Conservation (phyloP, 2,888 invertebrate genomes). For the Pyralis farinalis region DNA sequence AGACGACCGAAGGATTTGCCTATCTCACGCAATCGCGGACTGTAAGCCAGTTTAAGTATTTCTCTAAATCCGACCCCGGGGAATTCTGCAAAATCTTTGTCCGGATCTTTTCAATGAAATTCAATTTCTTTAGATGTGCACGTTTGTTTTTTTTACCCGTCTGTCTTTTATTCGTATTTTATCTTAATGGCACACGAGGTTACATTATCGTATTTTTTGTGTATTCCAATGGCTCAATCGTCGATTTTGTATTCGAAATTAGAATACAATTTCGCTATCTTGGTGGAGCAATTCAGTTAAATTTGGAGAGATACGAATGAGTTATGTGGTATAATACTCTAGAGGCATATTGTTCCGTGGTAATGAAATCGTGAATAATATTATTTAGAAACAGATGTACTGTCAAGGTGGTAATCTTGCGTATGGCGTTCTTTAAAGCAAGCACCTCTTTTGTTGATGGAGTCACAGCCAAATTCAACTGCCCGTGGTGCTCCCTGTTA, state of each 20-base stretch:
- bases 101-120: constrained; percentile 66
- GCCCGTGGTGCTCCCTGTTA: no score
- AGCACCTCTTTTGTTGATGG: no score
- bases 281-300: background rate
- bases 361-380: no score
- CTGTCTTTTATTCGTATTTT: constrained; percentile 26
- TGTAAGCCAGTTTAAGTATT: constrained; percentile 66
- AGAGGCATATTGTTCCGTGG: no score
- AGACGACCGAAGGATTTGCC: constrained; percentile 55
- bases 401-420: no score
- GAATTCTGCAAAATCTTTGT: constrained; percentile 55
- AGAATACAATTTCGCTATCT: background rate
- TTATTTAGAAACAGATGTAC: no score
- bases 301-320: background rate
- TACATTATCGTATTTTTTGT: constrained; percentile 5
- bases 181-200: constrained; percentile 13
- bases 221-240: constrained; percentile 3
- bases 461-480: no score
- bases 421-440: no score
- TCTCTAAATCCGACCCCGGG: constrained; percentile 52
- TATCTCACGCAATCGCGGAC: constrained; percentile 64
- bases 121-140: constrained; percentile 59
- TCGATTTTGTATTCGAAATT: background rate
- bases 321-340: no score
- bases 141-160: constrained; percentile 40